Evolutionary conservation across 2,797 vertebrate genomes (phyloP).

Genomic region (Agapornis canus): DNA sequence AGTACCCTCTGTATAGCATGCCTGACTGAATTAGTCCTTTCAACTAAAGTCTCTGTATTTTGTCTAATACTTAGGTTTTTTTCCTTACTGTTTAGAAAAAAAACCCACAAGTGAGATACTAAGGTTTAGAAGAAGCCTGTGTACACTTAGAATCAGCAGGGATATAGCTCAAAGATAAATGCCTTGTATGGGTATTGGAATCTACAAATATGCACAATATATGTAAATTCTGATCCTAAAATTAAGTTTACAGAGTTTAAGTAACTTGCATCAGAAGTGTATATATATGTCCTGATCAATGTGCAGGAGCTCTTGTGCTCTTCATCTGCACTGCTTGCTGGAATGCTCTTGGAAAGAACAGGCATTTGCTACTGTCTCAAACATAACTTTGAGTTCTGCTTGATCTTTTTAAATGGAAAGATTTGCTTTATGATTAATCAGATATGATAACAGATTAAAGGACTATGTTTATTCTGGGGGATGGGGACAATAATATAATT

Average conservation of each 20-base stretch:
- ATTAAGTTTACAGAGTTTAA: slow-evolving; percentile 33
- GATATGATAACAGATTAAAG: not conserved
- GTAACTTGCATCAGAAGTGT: not conserved
- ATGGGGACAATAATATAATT: not conserved
- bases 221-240: not conserved
- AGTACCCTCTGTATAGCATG: not conserved
- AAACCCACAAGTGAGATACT: not conserved
- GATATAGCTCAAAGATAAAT: not conserved
- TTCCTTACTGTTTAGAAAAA: not conserved
- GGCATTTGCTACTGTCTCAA: slow-evolving; percentile 2
- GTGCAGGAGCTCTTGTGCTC: slow-evolving; percentile 17
- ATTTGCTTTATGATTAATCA: not conserved
- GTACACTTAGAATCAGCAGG: not conserved
- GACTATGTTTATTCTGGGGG: not conserved
- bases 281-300: slow-evolving; percentile 11
- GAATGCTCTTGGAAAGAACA: slow-evolving; percentile 26
- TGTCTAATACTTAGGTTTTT: not conserved
- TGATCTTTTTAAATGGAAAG: not conserved
- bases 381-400: not conserved
- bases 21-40: not conserved
- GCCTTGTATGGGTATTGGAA: not conserved
- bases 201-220: not conserved
- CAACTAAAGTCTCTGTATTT: not conserved
- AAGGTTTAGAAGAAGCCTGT: not conserved
- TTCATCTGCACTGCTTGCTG: not conserved